Conservation (phyloP, 2,113 vertebrate species). For the Colinus virginianus region DNA sequence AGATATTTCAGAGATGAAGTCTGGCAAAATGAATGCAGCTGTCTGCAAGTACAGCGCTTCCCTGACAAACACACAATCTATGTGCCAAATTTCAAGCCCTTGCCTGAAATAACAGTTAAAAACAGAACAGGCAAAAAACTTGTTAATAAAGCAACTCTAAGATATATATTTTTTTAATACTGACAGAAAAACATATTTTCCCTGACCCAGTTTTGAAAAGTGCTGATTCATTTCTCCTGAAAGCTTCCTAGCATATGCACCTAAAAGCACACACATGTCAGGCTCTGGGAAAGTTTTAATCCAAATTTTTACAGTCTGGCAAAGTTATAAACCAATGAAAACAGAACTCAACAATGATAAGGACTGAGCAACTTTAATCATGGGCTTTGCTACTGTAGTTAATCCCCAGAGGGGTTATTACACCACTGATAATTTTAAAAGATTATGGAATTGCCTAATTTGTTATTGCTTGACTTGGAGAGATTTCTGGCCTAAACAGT, state of each 20-base stretch:
- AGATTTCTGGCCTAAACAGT: slow-evolving; percentile 24
- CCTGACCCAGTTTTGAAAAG: slow-evolving; percentile 44
- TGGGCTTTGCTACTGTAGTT: background rate
- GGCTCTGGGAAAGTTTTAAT: slow-evolving; percentile 41
- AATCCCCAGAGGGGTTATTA: slow-evolving; percentile 37
- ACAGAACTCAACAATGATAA: slow-evolving; percentile 39
- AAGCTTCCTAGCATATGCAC: slow-evolving; percentile 45
- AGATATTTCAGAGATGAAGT: background rate
- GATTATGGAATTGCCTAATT: slow-evolving; percentile 30
- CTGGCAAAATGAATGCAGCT: background rate
- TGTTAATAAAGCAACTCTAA: slow-evolving; percentile 21
- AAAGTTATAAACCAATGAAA: slow-evolving; percentile 42
- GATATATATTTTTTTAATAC: slow-evolving; percentile 20
- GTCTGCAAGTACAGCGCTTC: background rate
- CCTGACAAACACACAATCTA: background rate
- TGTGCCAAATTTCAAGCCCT: slow-evolving; percentile 22
- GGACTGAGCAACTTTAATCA: slow-evolving; percentile 44
- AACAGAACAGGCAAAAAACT: slow-evolving; percentile 9
- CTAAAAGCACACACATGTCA: background rate
- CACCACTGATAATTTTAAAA: slow-evolving; percentile 42
- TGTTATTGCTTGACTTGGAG: slow-evolving; percentile 24
- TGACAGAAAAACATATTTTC: slow-evolving; percentile 47
- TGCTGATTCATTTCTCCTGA: slow-evolving; percentile 47
- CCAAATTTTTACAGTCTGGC: slow-evolving; percentile 33
- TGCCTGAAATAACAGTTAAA: slow-evolving; percentile 44